Evolutionary conservation across 1,140 invertebrate species (phyloP).

Genomic region (Drosophila pectinifera): DNA sequence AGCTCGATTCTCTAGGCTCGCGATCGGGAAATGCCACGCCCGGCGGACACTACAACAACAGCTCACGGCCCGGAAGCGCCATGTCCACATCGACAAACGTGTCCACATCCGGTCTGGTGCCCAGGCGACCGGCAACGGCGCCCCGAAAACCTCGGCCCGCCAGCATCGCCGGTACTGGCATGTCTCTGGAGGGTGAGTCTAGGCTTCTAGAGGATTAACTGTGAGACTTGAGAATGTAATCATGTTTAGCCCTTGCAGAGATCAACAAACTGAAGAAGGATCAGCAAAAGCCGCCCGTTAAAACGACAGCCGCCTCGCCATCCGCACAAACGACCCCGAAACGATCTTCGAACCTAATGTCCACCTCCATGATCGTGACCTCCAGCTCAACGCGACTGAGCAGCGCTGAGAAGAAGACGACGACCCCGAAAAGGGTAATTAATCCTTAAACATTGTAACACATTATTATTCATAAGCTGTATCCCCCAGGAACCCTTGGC

Average conservation of each 20-base stretch:
- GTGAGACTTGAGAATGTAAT: background rate
- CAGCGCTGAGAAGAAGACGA: slow-evolving; percentile 86
- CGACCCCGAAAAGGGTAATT: slow-evolving; percentile 87
- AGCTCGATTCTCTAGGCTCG: slow-evolving; percentile 62
- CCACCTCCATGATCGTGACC: slow-evolving; percentile 82
- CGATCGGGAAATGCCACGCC: slow-evolving; percentile 90
- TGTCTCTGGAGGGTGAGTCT: slow-evolving; percentile 86
- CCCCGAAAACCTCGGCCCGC: slow-evolving; percentile 87
- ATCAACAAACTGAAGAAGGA: slow-evolving; percentile 83
- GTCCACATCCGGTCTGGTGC: slow-evolving; percentile 71
- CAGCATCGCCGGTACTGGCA: slow-evolving; percentile 93
- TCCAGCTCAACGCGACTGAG: slow-evolving; percentile 78
- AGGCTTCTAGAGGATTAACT: background rate
- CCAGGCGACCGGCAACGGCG: slow-evolving; percentile 66
- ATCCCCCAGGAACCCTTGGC: slow-evolving; percentile 59
- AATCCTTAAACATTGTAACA: no score
- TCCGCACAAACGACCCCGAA: slow-evolving; percentile 83
- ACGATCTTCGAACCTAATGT: slow-evolving; percentile 83
- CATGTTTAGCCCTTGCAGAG: slow-evolving; percentile 36
- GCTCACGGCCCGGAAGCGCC: slow-evolving; percentile 92
- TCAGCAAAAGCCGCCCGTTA: slow-evolving; percentile 74
- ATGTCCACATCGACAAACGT: slow-evolving; percentile 87
- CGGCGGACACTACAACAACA: slow-evolving; percentile 87
- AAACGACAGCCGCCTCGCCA: slow-evolving; percentile 72
- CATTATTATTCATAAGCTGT: background rate